These are phyloP conservation scores for Micropoecilia bifurca DNA, from an alignment of 2,797 vertebrate genomes.

Conservation along the genomic window DNA sequence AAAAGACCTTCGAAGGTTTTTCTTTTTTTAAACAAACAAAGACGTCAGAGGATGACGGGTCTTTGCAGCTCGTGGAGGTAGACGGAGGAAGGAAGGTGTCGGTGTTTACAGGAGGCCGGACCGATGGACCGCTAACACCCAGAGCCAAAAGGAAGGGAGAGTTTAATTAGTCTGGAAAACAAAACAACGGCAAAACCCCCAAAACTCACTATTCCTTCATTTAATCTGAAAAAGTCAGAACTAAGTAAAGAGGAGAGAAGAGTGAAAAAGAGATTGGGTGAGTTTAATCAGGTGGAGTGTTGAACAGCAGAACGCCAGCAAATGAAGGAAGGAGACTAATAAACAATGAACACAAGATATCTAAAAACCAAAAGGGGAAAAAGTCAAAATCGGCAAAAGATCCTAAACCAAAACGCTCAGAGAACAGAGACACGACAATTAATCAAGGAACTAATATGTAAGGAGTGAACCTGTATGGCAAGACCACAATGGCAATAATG, in stretches of 20 bases:
- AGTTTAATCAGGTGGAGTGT: background rate
- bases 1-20: conserved; percentile 14
- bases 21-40: background rate
- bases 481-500: background rate
- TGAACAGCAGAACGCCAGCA: background rate
- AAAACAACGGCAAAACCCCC: background rate
- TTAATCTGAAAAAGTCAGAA: background rate
- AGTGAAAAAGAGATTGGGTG: background rate
- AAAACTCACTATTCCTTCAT: background rate
- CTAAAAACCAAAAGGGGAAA: background rate
- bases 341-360: background rate
- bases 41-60: conserved; percentile 15
- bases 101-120: conserved; percentile 68
- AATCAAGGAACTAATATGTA: background rate
- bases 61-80: background rate
- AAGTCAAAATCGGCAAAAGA: background rate
- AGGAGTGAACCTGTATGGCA: background rate
- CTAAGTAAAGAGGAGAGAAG: background rate
- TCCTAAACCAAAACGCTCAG: background rate
- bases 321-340: background rate
- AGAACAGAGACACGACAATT: background rate
- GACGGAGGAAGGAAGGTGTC: conserved; percentile 61
- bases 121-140: conserved; percentile 38
- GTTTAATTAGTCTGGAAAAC: background rate
- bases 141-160: background rate